phyloP scores from a whole-genome alignment of 2,113 vertebrate genomes.

The Barnardius zonarius region DNA sequence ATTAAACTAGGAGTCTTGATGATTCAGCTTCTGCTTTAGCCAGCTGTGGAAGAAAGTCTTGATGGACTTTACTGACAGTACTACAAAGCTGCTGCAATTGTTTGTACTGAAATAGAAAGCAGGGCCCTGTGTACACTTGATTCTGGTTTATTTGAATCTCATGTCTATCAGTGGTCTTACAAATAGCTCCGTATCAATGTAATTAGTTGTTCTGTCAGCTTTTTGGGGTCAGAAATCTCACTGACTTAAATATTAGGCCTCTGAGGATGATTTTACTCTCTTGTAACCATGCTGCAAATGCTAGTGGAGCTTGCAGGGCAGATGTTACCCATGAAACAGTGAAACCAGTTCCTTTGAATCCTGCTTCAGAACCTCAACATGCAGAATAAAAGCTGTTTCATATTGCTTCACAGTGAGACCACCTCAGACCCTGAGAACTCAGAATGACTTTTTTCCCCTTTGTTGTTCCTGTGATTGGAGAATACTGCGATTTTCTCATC shows the following conservation, averaged over 20 bases:
- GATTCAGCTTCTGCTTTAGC: background rate
- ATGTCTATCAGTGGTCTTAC: background rate
- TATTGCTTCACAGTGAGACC: background rate
- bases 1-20: background rate
- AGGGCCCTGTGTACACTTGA: background rate
- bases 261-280: background rate
- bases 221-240: background rate
- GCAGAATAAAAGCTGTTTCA: background rate
- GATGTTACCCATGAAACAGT: background rate
- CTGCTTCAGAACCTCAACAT: background rate
- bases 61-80: background rate
- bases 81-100: background rate
- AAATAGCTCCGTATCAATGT: background rate
- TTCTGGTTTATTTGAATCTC: background rate
- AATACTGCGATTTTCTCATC: background rate
- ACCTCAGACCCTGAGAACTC: background rate
- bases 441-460: background rate
- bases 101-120: background rate
- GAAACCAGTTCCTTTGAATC: background rate
- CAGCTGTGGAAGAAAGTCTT: background rate
- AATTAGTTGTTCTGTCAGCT: background rate
- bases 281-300: background rate
- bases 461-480: background rate
- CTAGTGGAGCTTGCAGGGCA: background rate
- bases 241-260: background rate